These are phyloP conservation scores for Selenia dentaria DNA, from an alignment of 2,888 invertebrate genomes.

Conservation along the genomic window DNA sequence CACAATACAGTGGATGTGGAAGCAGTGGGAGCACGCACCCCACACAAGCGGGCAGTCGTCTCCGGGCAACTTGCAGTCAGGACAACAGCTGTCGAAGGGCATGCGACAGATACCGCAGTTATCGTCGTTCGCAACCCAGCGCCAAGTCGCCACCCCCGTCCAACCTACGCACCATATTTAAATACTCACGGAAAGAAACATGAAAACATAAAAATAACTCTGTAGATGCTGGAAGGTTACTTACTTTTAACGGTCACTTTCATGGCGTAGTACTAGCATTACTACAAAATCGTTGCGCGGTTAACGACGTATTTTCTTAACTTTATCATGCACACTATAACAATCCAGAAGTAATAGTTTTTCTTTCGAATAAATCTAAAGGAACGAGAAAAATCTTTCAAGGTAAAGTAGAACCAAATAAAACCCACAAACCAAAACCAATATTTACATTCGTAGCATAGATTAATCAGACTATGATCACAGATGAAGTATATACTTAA, in stretches of 20 bases:
- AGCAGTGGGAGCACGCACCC: slow-evolving; percentile 99
- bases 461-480: no score
- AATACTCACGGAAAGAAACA: slow-evolving; percentile 3
- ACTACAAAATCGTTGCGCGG: no score
- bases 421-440: no score
- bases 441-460: no score
- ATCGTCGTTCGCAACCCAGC: slow-evolving; percentile 99
- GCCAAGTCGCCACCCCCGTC: slow-evolving; percentile 99
- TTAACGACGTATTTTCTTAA: no score
- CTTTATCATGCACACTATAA: no score
- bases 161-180: slow-evolving; percentile 85
- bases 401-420: no score
- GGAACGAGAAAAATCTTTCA: no score
- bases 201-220: not conserved
- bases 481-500: no score
- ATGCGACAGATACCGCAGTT: slow-evolving; percentile 99
- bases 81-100: slow-evolving; percentile 99
- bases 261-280: slow-evolving; percentile 63
- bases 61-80: slow-evolving; percentile 98
- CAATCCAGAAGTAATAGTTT: no score
- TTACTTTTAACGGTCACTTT: slow-evolving; percentile 87
- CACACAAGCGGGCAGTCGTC: slow-evolving; percentile 99
- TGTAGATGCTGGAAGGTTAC: slow-evolving; percentile 37
- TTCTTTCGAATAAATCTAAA: no score
- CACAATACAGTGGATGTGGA: slow-evolving; percentile 99